A percentile compares a stretch with the other conserved stretches of the same genome.
Evolutionary conservation across 2,113 vertebrate species (phyloP).

Genomic region (Labrus mixtus): DNA sequence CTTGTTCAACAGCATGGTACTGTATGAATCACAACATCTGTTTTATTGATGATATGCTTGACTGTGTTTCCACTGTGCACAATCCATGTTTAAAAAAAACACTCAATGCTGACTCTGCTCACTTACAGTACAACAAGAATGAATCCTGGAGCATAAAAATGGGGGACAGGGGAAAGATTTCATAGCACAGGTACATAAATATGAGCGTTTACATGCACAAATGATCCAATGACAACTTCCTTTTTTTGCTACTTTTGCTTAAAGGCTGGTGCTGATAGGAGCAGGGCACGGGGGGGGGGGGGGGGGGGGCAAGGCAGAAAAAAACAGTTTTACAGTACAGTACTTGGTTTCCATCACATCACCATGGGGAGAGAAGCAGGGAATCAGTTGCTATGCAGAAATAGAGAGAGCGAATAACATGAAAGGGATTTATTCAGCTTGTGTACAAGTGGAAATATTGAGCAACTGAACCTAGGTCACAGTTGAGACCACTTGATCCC

Average conservation of each 20-base stretch:
- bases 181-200: slow-evolving; percentile 79
- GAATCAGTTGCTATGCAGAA: slow-evolving; percentile 21
- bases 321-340: slow-evolving; percentile 70
- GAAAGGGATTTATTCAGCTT: slow-evolving; percentile 46
- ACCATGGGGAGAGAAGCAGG: slow-evolving; percentile 60
- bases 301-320: slow-evolving; percentile 68
- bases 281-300: slow-evolving; percentile 50
- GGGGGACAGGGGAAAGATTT: slow-evolving; percentile 44
- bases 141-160: slow-evolving; percentile 70
- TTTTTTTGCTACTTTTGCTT: slow-evolving; percentile 66
- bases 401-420: slow-evolving; percentile 36
- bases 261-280: slow-evolving; percentile 73
- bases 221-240: slow-evolving; percentile 55
- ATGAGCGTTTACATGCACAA: slow-evolving; percentile 82
- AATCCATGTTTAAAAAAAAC: slow-evolving; percentile 77
- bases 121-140: slow-evolving; percentile 82
- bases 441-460: slow-evolving; percentile 48
- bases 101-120: slow-evolving; percentile 83
- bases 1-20: slow-evolving; percentile 48
- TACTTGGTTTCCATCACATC: slow-evolving; percentile 77
- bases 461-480: slow-evolving; percentile 41
- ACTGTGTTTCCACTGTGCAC: slow-evolving; percentile 83
- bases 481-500: slow-evolving; percentile 32
- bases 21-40: slow-evolving; percentile 61
- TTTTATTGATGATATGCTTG: slow-evolving; percentile 82